phyloP scores from a whole-genome alignment of 2,797 vertebrate species.

The Arnoldichthys spilopterus region DNA sequence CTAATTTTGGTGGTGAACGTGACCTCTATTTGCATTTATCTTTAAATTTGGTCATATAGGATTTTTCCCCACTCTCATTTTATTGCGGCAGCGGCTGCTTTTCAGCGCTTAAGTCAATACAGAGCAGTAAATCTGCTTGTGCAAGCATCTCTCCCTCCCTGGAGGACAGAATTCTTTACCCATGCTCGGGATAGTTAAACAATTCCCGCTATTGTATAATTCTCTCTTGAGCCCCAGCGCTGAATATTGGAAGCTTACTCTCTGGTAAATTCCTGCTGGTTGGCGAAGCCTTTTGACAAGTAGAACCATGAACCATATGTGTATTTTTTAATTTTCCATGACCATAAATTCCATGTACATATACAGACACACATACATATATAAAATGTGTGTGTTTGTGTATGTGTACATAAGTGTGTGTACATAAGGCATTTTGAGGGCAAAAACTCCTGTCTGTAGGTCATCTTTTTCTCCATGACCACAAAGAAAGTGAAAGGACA shows the following conservation, averaged over 20 bases:
- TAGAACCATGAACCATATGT: conserved; percentile 20
- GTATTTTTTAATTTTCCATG: too few species aligned
- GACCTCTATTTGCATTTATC: conserved; percentile 55
- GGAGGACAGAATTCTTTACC: conserved; percentile 64
- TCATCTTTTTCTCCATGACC: conserved; percentile 37
- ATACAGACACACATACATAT: background rate
- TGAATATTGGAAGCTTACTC: conserved; percentile 56
- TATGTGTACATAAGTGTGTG: background rate
- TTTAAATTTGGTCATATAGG: conserved; percentile 55
- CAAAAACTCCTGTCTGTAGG: conserved; percentile 42
- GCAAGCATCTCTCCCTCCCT: conserved; percentile 69
- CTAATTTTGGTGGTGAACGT: conserved; percentile 40
- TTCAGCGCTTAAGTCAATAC: conserved; percentile 75
- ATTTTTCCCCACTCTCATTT: conserved; percentile 52
- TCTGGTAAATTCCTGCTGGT: conserved; percentile 41
- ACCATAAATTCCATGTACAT: too few species aligned
- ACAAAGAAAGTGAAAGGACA: conserved; percentile 3
- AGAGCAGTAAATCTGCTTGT: conserved; percentile 76
- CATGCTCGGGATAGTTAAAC: conserved; percentile 70
- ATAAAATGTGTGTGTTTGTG: background rate
- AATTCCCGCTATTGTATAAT: conserved; percentile 69
- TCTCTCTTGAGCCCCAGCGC: conserved; percentile 54
- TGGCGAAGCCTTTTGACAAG: conserved; percentile 49
- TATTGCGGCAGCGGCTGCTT: conserved; percentile 61
- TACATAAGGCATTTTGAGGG: background rate